Percentiles rank a stretch among this genome's conserved stretches.
Evolutionary conservation across 1,140 invertebrate species (phyloP).

Genomic region (Caenorhabditis remanei): DNA sequence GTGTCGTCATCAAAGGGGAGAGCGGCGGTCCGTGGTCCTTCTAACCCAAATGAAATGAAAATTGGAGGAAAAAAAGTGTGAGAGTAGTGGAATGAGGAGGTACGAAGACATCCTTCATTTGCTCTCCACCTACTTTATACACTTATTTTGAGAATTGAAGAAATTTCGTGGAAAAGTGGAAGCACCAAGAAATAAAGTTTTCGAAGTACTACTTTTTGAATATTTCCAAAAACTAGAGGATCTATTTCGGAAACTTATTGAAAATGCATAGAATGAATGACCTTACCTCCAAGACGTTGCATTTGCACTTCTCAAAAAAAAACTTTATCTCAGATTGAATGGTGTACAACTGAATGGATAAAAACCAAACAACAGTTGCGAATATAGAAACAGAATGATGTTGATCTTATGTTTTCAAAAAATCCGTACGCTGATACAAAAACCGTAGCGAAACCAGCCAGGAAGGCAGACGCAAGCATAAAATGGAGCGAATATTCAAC

Average conservation of each 20-base stretch:
- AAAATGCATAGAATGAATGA: background rate
- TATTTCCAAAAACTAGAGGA: background rate
- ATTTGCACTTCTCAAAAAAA: background rate
- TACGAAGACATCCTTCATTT: slow-evolving; percentile 36
- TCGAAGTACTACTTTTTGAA: background rate
- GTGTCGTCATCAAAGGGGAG: slow-evolving; percentile 40
- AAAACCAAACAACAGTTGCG: background rate
- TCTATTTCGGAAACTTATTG: background rate
- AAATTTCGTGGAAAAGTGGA: background rate
- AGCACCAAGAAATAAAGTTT: background rate
- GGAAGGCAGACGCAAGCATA: background rate
- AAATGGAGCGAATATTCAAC: background rate
- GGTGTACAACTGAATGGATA: background rate
- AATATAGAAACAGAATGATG: background rate
- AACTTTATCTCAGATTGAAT: background rate
- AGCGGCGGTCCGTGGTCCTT: background rate
- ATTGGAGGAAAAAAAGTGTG: background rate
- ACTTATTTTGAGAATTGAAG: background rate
- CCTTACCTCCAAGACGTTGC: slow-evolving; percentile 23
- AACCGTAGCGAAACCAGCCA: background rate
- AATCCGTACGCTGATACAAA: background rate
- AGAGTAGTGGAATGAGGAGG: background rate
- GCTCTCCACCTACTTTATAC: background rate
- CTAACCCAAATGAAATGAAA: slow-evolving; percentile 45
- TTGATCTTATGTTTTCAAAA: background rate